Conservation (phyloP, 2,888 invertebrate species). For the Trilocha varians region DNA sequence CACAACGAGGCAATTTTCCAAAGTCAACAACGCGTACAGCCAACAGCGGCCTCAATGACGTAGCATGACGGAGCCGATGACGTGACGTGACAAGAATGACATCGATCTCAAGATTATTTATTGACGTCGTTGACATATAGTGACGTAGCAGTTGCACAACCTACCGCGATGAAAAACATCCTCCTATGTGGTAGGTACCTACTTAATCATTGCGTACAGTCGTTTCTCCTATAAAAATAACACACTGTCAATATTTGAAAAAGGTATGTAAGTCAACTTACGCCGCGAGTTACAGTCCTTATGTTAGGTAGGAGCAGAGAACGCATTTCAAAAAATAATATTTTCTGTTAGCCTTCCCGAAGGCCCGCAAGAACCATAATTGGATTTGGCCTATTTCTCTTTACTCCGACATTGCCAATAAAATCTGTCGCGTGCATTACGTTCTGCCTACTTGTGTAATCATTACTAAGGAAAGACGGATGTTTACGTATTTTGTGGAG, state of each 20-base stretch:
- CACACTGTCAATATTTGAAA: neutral
- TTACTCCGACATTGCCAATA: conserved; percentile 19
- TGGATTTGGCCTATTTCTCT: conserved; percentile 23
- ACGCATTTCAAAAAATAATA: conserved; percentile 26
- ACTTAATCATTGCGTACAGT: neutral
- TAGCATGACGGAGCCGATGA: conserved; percentile 31
- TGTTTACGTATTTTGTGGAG: neutral
- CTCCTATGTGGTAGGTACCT: neutral
- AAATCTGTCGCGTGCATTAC: conserved; percentile 15
- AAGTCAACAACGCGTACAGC: conserved; percentile 49
- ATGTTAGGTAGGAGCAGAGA: conserved; percentile 6
- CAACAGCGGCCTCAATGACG: conserved; percentile 31
- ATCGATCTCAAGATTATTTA: conserved; percentile 38
- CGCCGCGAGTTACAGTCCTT: conserved; percentile 3
- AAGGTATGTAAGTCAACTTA: neutral
- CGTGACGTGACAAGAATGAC: conserved; percentile 35
- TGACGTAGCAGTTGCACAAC: conserved; percentile 10
- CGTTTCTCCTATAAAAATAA: conserved; percentile 7
- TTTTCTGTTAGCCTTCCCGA: conserved; percentile 21
- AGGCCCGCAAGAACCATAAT: conserved; percentile 23
- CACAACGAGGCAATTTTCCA: conserved; percentile 44
- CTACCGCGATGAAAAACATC: conserved; percentile 2
- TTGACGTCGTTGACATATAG: conserved; percentile 32
- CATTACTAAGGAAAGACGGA: conserved; percentile 6
- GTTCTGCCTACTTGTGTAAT: conserved; percentile 11